phyloP scores from a whole-genome alignment of 2,797 vertebrate genomes.

The Channallabes apus region DNA sequence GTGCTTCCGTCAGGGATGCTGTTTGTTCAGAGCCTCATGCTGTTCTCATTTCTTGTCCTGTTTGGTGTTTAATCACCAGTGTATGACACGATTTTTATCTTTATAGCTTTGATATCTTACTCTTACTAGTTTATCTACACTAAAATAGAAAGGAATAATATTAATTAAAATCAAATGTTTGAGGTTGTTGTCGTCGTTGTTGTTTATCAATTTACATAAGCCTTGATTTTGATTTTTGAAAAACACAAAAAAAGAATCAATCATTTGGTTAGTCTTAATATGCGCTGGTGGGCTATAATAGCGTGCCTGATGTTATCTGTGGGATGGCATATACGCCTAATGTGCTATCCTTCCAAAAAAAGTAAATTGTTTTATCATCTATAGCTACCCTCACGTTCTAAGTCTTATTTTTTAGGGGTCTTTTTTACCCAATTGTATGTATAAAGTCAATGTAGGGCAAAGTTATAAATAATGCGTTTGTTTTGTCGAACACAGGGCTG shows the following conservation, averaged over 20 bases:
- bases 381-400: too few relatives aligned
- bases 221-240: background rate
- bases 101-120: background rate
- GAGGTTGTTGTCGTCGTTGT: background rate
- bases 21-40: background rate
- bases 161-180: background rate
- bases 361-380: background rate
- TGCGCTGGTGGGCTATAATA: background rate
- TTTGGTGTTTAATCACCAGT: conserved; percentile 5
- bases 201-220: background rate
- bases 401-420: background rate
- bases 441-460: background rate
- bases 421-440: background rate
- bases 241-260: background rate
- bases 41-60: background rate
- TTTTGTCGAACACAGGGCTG: background rate
- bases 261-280: background rate
- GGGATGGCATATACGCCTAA: background rate
- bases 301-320: background rate
- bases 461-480: background rate
- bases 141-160: background rate
- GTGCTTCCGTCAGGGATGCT: conserved; percentile 59
- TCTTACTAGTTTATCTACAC: too few relatives aligned
- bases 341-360: background rate
- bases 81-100: conserved; percentile 21